Evolutionary conservation across 1,140 invertebrate genomes (phyloP), one percentile per base, ranked within the genome.

Genomic region (Pseudomyrmex cubaensis): DNA sequence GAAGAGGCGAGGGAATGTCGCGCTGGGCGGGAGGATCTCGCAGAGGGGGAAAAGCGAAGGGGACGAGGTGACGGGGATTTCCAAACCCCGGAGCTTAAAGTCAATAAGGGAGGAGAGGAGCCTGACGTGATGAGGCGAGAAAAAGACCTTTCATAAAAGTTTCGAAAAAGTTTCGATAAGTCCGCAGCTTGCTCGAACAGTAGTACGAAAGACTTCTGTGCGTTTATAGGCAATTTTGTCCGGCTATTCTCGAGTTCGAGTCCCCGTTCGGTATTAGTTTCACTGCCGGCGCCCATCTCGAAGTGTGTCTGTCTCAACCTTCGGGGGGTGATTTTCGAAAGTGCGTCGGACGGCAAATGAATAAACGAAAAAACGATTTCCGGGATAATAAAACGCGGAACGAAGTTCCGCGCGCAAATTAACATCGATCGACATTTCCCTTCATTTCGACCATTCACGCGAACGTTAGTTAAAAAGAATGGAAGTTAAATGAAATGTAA

Each of bases 101-200:
- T 92, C 90, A 91, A 92, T 92, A 92, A 92, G 90, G 83, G 75
- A 80, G 35, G 77, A 83, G 82, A 83, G n/a, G 84, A 84, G 84
- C 22, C 74, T 44, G 63, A 87, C 72, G 86, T 75, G 86, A 87
- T 87, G 85, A 87, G 86, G 82, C 86, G 80, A 66, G 82, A 82
- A 84, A 86, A 87, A 84, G 86, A 87, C 74, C 86, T 84, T 67
- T 84, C 74, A 66, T 66, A 61, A 80, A 87, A 87, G 67, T 87
- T 87, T 84, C 74, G 61, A 74, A 87, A 88, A 85, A 89, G 84
- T 89, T 88, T 88, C 87, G 87, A 89, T 88, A 88, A 89, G 87
- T 88, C 85, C 85, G 86, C 85, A 74, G 82, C 72, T 75, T 73
- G 85, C 80, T 83, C 62, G 86, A 78, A 86, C 85, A 84, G 74